Evolutionary conservation across 2,888 invertebrate genomes (phyloP).

Genomic region (Drosophila suboccidentalis): DNA sequence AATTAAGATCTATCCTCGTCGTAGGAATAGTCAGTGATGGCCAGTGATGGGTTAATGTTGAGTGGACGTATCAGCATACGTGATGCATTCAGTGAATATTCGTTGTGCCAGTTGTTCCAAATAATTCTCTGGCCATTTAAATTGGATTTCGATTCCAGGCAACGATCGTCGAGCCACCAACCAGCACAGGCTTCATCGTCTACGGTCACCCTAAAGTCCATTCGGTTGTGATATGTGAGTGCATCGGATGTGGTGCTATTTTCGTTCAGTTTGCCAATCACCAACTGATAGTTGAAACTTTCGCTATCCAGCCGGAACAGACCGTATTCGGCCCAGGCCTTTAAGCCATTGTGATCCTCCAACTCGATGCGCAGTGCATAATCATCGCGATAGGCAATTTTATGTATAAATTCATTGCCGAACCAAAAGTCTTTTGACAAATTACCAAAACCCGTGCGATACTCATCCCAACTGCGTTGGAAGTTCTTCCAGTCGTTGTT

Average conservation of each 20-base stretch:
- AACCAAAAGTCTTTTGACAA: slow-evolving; percentile 87
- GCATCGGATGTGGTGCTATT: slow-evolving; percentile 87
- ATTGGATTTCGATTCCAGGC: slow-evolving; percentile 76
- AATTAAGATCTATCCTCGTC: slow-evolving; percentile 27
- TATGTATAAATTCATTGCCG: slow-evolving; percentile 87
- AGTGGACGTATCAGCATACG: slow-evolving; percentile 86
- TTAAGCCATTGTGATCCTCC: slow-evolving; percentile 86
- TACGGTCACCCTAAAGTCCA: slow-evolving; percentile 84
- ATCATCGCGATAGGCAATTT: slow-evolving; percentile 84
- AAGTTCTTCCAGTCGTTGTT: slow-evolving; percentile 83
- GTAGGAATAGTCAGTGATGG: slow-evolving; percentile 29
- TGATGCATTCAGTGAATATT: slow-evolving; percentile 86
- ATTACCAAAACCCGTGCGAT: slow-evolving; percentile 87
- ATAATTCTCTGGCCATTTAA: slow-evolving; percentile 86
- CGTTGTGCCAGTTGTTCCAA: slow-evolving; percentile 87
- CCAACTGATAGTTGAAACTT: slow-evolving; percentile 85
- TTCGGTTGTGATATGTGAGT: slow-evolving; percentile 86
- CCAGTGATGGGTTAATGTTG: slow-evolving; percentile 11
- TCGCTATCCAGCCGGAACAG: slow-evolving; percentile 85
- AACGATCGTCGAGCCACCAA: slow-evolving; percentile 88
- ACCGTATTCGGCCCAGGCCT: slow-evolving; percentile 87
- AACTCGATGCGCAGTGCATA: slow-evolving; percentile 86
- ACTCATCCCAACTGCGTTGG: slow-evolving; percentile 87
- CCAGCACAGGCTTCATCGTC: slow-evolving; percentile 86
- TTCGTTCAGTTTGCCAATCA: slow-evolving; percentile 83